Conservation (phyloP, 2,113 vertebrate species). For the Deroptyus accipitrinus region DNA sequence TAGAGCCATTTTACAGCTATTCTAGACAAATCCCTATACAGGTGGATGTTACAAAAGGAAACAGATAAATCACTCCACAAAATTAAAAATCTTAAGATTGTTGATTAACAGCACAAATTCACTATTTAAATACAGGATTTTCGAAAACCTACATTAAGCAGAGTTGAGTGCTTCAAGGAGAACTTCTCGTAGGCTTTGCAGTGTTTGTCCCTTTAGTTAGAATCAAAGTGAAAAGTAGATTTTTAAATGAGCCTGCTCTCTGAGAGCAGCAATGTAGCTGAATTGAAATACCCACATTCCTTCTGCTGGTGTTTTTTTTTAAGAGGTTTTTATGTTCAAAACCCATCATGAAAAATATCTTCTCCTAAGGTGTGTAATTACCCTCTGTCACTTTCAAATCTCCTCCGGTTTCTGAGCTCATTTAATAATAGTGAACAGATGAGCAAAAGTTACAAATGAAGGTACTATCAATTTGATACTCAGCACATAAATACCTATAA, state of each 20-base stretch:
- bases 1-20: not conserved
- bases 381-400: conserved; percentile 75
- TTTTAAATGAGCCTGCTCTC: not conserved
- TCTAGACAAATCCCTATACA: not conserved
- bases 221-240: not conserved
- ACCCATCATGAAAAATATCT: conserved; percentile 70
- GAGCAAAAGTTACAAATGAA: conserved; percentile 81
- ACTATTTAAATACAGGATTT: not conserved
- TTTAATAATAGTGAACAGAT: conserved; percentile 79
- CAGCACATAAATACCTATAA: conserved; percentile 78
- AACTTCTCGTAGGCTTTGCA: not conserved
- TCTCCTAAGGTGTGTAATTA: conserved; percentile 79
- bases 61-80: not conserved
- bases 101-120: not conserved
- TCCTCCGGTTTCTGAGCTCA: conserved; percentile 74
- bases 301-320: conserved; percentile 10
- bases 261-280: not conserved
- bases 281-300: conserved; percentile 36
- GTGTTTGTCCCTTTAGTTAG: not conserved
- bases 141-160: not conserved
- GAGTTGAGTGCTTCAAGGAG: not conserved
- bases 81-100: not conserved
- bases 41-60: not conserved
- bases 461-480: conserved; percentile 73
- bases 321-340: conserved; percentile 70